Percentiles rank a stretch among this genome's conserved stretches.
Conservation (phyloP, 2,113 vertebrate genomes). For the Gila orcuttii region DNA sequence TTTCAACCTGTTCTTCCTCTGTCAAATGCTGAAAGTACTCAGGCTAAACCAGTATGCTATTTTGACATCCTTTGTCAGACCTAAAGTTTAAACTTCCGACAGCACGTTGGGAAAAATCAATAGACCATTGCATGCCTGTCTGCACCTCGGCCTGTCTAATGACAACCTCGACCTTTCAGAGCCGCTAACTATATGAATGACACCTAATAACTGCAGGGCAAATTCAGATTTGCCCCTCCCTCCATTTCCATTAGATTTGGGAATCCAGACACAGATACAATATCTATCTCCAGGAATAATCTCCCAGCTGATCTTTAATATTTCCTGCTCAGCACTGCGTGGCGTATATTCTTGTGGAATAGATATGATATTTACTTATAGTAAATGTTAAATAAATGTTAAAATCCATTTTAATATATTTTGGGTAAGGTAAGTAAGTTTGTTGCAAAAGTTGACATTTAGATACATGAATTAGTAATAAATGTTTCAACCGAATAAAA, state of each 20-base stretch:
- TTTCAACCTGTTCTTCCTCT: neutral
- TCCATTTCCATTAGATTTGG: neutral
- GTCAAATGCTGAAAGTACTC: neutral
- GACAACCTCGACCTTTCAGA: conserved; percentile 62
- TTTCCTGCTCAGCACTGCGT: conserved; percentile 25
- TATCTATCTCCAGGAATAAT: conserved; percentile 5
- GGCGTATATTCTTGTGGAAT: neutral
- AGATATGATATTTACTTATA: conserved; percentile 16
- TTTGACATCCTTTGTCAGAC: conserved; percentile 57
- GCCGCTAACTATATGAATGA: conserved; percentile 53
- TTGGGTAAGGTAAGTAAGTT: neutral
- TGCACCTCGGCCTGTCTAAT: conserved; percentile 48
- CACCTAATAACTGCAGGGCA: conserved; percentile 53
- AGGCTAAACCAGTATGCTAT: conserved; percentile 37
- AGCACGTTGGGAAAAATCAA: conserved; percentile 55
- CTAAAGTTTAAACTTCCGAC: conserved; percentile 51
- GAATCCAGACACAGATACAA: conserved; percentile 6
- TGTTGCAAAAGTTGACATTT: conserved; percentile 2
- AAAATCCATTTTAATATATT: neutral
- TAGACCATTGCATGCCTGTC: conserved; percentile 55
- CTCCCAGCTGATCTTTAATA: conserved; percentile 36
- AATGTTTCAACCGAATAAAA: neutral
- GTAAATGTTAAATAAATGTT: conserved; percentile 35
- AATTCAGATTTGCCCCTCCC: conserved; percentile 34
- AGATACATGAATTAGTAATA: neutral